A percentile compares a stretch with the other conserved stretches of the same genome.
These are phyloP conservation scores for Phasia obesa DNA, from an alignment of 2,888 invertebrate species.

Conservation along the genomic window DNA sequence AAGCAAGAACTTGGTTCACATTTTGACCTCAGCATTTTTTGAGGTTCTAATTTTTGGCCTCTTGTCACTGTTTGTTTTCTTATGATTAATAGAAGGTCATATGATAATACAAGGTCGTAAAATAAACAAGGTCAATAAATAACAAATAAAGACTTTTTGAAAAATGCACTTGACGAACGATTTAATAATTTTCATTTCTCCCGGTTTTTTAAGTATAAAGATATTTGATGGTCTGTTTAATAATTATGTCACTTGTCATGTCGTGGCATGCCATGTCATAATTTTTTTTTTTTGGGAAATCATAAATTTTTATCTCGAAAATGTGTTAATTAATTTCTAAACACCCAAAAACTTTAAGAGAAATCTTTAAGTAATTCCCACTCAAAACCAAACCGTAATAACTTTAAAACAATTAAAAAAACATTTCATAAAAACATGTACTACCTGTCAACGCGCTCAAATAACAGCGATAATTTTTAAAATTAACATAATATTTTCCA, in stretches of 20 bases:
- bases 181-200: neutral
- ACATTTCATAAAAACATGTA: conserved; percentile 51
- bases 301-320: conserved; percentile 26
- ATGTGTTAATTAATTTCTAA: conserved; percentile 40
- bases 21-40: no score
- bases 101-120: no score
- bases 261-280: conserved; percentile 6
- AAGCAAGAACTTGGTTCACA: no score
- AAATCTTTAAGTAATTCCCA: neutral
- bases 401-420: conserved; percentile 50
- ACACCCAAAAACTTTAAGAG: neutral
- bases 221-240: neutral
- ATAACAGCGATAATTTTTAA: conserved; percentile 27
- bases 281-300: neutral
- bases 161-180: no score
- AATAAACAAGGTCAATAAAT: no score
- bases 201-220: neutral
- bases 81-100: no score
- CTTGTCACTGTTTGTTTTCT: no score
- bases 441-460: conserved; percentile 49
- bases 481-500: conserved; percentile 45
- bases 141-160: no score
- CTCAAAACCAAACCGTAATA: conserved; percentile 28
- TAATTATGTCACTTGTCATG: conserved; percentile 13
- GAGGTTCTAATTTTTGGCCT: no score